Conservation (phyloP, 2,797 vertebrate genomes). For the Etheostoma nigrum region DNA sequence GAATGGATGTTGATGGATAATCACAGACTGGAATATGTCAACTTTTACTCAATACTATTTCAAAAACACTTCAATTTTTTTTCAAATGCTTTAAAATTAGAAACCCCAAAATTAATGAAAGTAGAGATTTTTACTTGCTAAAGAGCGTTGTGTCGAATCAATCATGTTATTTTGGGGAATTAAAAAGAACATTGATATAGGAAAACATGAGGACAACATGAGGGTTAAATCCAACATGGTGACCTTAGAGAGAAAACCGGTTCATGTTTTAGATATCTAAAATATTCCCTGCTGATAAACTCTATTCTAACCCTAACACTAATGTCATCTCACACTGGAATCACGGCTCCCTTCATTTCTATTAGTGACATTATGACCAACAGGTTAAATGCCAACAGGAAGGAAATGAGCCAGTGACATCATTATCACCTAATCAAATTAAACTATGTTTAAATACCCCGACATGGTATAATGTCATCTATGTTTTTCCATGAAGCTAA, state of each 20-base stretch:
- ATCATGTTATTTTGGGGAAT: too few relatives aligned
- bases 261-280: not conserved
- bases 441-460: conserved; percentile 17
- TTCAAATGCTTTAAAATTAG: too few relatives aligned
- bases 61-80: too few relatives aligned
- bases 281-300: conserved; percentile 25
- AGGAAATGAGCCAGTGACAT: conserved; percentile 33
- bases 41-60: too few relatives aligned
- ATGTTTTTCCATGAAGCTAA: not conserved
- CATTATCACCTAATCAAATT: conserved; percentile 40
- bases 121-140: too few relatives aligned
- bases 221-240: not conserved
- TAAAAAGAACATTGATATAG: too few relatives aligned
- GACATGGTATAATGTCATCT: conserved; percentile 20
- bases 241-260: not conserved
- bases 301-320: not conserved
- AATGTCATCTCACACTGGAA: conserved; percentile 6
- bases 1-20: too few relatives aligned
- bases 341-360: conserved; percentile 27
- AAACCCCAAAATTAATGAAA: too few relatives aligned
- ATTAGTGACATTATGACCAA: conserved; percentile 25
- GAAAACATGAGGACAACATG: too few relatives aligned
- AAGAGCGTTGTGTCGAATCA: too few relatives aligned
- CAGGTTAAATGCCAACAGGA: conserved; percentile 22
- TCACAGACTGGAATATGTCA: too few relatives aligned